phyloP scores from a whole-genome alignment of 2,888 invertebrate genomes.

The Philaethria dido region DNA sequence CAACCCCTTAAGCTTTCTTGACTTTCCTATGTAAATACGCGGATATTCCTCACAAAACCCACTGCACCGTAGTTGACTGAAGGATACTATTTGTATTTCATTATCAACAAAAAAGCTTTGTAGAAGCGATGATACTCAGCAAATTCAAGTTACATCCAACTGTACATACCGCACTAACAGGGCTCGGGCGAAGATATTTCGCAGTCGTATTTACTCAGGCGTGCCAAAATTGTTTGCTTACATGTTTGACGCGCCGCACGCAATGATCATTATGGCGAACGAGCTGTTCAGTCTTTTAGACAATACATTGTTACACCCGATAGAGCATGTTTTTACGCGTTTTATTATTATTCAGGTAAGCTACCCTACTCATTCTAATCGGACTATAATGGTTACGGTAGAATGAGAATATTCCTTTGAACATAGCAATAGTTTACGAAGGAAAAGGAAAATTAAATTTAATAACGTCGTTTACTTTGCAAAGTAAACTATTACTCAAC shows the following conservation, averaged over 20 bases:
- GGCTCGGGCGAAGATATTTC: constrained; percentile 78
- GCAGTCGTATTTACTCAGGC: constrained; percentile 82
- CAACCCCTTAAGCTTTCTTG: constrained; percentile 46
- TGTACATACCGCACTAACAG: constrained; percentile 72
- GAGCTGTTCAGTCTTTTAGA: constrained; percentile 77
- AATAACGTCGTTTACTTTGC: constrained; percentile 34
- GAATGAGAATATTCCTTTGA: constrained; percentile 70
- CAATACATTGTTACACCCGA: constrained; percentile 78
- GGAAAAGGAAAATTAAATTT: constrained; percentile 44
- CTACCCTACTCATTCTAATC: constrained; percentile 63
- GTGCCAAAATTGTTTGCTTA: constrained; percentile 83
- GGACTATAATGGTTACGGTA: constrained; percentile 66
- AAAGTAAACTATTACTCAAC: constrained; percentile 47
- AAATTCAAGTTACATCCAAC: constrained; percentile 72
- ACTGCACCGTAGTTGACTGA: constrained; percentile 68
- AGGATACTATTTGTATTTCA: constrained; percentile 80
- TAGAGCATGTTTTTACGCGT: constrained; percentile 75
- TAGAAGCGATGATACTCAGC: constrained; percentile 77
- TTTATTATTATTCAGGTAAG: constrained; percentile 79
- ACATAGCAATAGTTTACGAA: constrained; percentile 48
- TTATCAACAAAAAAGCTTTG: constrained; percentile 80
- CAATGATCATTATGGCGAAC: constrained; percentile 80
- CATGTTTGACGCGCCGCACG: constrained; percentile 82
- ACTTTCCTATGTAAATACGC: constrained; percentile 50
- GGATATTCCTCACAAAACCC: constrained; percentile 65